Percentiles rank a stretch among this genome's conserved stretches.
Evolutionary conservation across 1,140 invertebrate genomes (phyloP).

Genomic region (Diuraphis noxia): DNA sequence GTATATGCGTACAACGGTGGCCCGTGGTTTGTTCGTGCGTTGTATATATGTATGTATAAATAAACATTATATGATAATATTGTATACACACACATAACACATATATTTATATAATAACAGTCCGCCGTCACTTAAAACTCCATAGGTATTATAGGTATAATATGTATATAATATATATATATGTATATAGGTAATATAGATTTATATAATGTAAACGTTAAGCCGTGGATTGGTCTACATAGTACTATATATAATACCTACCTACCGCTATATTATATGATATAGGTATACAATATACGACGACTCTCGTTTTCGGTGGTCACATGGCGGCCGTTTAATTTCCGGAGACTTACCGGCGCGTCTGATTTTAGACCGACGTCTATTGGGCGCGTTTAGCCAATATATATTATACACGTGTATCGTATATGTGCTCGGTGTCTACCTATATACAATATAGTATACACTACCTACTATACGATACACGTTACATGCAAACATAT

Average conservation of each 20-base stretch:
- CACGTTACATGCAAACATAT: not conserved
- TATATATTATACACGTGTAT: too few relatives aligned
- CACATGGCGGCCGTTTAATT: not conserved
- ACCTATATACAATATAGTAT: not conserved
- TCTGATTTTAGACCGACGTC: not conserved
- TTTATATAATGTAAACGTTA: not conserved
- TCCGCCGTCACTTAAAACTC: not conserved
- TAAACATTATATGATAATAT: too few relatives aligned
- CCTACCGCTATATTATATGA: not conserved
- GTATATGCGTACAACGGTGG: not conserved
- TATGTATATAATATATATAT: too few relatives aligned
- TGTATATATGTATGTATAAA: not conserved
- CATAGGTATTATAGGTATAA: too few relatives aligned
- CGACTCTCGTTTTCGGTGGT: not conserved
- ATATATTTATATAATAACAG: not conserved
- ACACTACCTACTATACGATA: not conserved
- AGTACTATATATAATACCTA: too few relatives aligned
- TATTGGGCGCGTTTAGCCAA: not conserved
- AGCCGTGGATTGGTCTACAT: too few relatives aligned
- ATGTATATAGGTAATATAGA: not conserved
- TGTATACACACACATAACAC: too few relatives aligned
- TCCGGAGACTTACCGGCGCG: not conserved
- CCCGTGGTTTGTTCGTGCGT: not conserved
- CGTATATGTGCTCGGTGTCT: not conserved
- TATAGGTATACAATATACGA: not conserved